Base-by-base conservation (phyloP, 2,888 invertebrate genomes). In the Temnothorax ravouxi region DNA sequence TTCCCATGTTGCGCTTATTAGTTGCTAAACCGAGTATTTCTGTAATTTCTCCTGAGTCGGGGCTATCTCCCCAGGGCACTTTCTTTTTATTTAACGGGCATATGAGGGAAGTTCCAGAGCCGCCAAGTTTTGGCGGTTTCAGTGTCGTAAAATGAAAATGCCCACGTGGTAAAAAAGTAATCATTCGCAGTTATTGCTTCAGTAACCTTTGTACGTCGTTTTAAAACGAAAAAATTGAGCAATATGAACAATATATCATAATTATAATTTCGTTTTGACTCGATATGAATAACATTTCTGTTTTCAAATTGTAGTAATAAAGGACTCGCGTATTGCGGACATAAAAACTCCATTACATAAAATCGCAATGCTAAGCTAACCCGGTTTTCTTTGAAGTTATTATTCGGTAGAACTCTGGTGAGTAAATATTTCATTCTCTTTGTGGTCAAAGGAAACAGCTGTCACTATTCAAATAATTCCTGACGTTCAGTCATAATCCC, bases 31-130 rank as follows among this genome's bases (percentile, higher is more conserved):
- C 44, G 59, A 61, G 81, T 76, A 87, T 74, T 66, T 81, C 38
- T 21, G 79, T 85, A 88, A 88, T 88, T 88, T 85, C 84, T 87
- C 84, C 2, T n/a, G 80, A 52, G 87, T 25, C 52, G 15, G 3
- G 34, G 29, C 29, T 52, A 38, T 66, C n/a, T 69, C 80, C 66
- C 61, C 6, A 9, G 56, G 34, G 66, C 25, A 50, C 61, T 71
- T 56, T 29, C 44, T 61, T 84, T 74, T 74, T 80, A 84, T 69
- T 83, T 34, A 21, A 25, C 54, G 18, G n/a, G 74, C 79, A 56
- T 64, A 64, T 59, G 69, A 83, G 44, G n/a, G 18, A 79, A 72
- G 47, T 79, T 59, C 25, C 59, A 59, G 25, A 47, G 18, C n/a
- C 44, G 29, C 3, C 38, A 64, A 52, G 47, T 66, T 86, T 83